Conservation (phyloP, 2,113 vertebrate genomes). For the Electrona antarctica region DNA sequence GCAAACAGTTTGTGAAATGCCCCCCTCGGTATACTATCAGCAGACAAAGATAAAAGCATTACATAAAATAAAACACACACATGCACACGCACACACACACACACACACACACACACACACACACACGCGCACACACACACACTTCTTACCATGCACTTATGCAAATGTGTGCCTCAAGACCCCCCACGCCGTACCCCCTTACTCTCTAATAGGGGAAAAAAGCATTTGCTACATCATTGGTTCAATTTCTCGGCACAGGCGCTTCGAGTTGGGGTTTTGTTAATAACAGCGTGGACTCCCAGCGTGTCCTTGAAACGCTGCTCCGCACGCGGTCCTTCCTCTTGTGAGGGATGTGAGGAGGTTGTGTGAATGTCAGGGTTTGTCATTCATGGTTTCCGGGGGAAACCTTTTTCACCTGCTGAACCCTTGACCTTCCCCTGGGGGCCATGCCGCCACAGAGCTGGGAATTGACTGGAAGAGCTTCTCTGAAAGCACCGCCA, state of each 20-base stretch:
- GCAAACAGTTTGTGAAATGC: constrained; percentile 61
- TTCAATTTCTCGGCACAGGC: constrained; percentile 24
- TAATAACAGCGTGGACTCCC: background rate
- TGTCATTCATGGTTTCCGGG: constrained; percentile 21
- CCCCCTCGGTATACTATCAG: constrained; percentile 55
- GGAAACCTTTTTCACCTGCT: constrained; percentile 28
- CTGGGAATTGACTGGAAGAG: constrained; percentile 6
- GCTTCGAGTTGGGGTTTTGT: constrained; percentile 10
- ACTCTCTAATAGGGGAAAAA: too few species aligned
- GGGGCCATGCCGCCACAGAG: constrained; percentile 10
- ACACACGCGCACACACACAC: background rate
- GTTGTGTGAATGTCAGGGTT: background rate
- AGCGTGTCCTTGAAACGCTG: background rate
- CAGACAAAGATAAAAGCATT: constrained; percentile 55
- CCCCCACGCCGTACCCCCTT: too few species aligned
- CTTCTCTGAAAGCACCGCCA: background rate
- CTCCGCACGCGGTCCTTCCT: background rate
- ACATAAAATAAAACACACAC: constrained; percentile 37
- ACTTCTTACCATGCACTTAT: constrained; percentile 18
- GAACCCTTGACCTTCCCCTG: constrained; percentile 16
- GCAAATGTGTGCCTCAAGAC: constrained; percentile 14
- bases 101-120: background rate
- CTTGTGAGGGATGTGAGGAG: constrained; percentile 7
- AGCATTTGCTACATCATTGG: constrained; percentile 29
- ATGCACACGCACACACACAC: background rate